Evolutionary conservation across 2,888 invertebrate genomes (phyloP), one percentile per base, ranked within the genome.

Genomic region (Julus scanicus): DNA sequence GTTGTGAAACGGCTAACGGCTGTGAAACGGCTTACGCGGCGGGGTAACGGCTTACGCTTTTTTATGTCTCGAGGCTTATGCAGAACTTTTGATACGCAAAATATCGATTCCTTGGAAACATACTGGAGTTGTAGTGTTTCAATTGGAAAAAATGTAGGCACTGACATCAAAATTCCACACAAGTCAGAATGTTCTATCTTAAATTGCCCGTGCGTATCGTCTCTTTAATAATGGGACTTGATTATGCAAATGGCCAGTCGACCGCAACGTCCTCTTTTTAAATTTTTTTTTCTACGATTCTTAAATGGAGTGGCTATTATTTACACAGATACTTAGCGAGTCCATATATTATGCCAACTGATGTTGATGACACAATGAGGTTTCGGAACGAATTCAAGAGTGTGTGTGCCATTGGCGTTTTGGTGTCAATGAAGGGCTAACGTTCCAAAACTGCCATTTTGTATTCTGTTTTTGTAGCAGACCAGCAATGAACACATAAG

Each of bases 221-320:
- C 11, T 29, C 20, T 20, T n/a, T n/a, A 20, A 63, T 71, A 29
- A 71, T 71, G 71, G 4, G 71, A 20, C 71, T 71, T 29, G 71
- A 29, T 71, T 71, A 71, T 71, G 71, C 71, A 71, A 71, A 71
- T 71, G 63, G 63, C 20, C 63, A 63, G 63, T 20, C 20, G 63
- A 5, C 20, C 20, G 71, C 8, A 9, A 9, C 29, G 71, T 71
- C 71, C 20, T 71, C 44, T 44, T 44, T 71, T 71, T 71, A 29
- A 44, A 44, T n/a, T 71, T 29, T 29, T 71, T 57, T 57, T 57
- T 2, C 5, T 29, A 29, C 11, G 71, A 6, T 71, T 29, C 9
- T 3, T 29, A 71, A 71, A 29, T 20, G 29, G 71, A 71, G 71
- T 71, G 71, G 71, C 29, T 29, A 20, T 71, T 71, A 71, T 29